Evolutionary conservation across 2,113 vertebrate species (phyloP).

Genomic region (Climacteris rufus): DNA sequence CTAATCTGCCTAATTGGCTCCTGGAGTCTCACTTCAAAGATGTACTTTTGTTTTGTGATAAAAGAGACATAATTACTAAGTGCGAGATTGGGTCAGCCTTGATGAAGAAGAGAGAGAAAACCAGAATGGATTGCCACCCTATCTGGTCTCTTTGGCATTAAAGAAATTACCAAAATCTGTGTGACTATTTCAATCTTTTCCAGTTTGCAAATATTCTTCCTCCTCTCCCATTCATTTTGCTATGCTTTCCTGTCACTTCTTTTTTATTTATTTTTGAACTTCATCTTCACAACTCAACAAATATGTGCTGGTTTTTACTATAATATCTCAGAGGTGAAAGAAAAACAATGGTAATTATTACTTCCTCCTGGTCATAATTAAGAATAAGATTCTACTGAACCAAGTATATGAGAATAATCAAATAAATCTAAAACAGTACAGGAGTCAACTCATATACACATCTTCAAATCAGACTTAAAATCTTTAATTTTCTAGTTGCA

Average conservation of each 20-base stretch:
- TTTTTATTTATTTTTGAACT: not conserved
- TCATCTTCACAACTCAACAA: not conserved
- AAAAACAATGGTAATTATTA: not conserved
- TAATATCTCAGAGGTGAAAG: not conserved
- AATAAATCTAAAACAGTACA: not conserved
- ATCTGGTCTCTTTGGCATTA: not conserved
- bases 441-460: not conserved
- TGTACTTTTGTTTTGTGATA: not conserved
- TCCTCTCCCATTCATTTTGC: not conserved
- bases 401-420: not conserved
- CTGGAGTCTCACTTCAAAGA: conserved; percentile 12
- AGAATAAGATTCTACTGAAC: not conserved
- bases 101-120: not conserved
- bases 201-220: not conserved
- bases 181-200: not conserved
- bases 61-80: not conserved
- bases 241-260: not conserved
- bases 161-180: not conserved
- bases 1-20: conserved; percentile 36
- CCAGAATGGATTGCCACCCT: not conserved
- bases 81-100: not conserved
- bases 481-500: not conserved
- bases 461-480: not conserved
- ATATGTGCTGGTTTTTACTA: not conserved
- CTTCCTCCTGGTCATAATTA: not conserved